A percentile compares a stretch with the other conserved stretches of the same genome.
Conservation (phyloP, 2,888 invertebrate genomes). For the Macrostomum cliftonense region DNA sequence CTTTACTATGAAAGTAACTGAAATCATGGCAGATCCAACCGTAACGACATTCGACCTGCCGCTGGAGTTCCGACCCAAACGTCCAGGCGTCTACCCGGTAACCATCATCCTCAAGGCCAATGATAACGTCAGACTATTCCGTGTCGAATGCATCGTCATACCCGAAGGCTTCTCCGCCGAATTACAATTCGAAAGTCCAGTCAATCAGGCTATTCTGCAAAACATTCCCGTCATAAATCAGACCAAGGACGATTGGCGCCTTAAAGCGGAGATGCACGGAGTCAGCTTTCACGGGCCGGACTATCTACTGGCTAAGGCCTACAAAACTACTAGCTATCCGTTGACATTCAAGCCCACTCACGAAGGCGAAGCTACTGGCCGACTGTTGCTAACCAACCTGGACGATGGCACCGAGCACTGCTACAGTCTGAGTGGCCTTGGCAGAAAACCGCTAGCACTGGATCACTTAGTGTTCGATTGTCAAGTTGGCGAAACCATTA, state of each 20-base stretch:
- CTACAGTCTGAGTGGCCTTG: constrained; percentile 26
- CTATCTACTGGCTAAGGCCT: constrained; percentile 25
- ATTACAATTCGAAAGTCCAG: constrained; percentile 28
- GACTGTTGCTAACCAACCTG: constrained; percentile 25
- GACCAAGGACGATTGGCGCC: constrained; percentile 31
- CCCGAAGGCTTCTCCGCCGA: constrained; percentile 27
- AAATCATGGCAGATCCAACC: not conserved
- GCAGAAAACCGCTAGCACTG: constrained; percentile 30
- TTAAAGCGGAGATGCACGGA: constrained; percentile 24
- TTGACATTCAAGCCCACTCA: constrained; percentile 29
- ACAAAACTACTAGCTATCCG: constrained; percentile 26
- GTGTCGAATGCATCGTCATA: constrained; percentile 32
- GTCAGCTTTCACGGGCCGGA: constrained; percentile 28
- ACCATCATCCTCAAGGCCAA: constrained; percentile 21
- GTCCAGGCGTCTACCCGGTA: constrained; percentile 30
- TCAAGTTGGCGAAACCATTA: constrained; percentile 17
- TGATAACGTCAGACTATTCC: constrained; percentile 31
- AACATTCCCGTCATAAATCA: constrained; percentile 34
- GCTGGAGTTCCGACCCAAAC: constrained; percentile 24
- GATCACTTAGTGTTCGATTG: constrained; percentile 27
- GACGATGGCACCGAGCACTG: constrained; percentile 27
- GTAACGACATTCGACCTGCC: constrained; percentile 18
- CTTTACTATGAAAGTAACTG: no score
- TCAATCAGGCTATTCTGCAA: constrained; percentile 30
- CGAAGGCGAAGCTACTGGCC: constrained; percentile 25